These are phyloP conservation scores for Petrolisthes cinctipes DNA, from an alignment of 2,888 invertebrate species.

Conservation along the genomic window DNA sequence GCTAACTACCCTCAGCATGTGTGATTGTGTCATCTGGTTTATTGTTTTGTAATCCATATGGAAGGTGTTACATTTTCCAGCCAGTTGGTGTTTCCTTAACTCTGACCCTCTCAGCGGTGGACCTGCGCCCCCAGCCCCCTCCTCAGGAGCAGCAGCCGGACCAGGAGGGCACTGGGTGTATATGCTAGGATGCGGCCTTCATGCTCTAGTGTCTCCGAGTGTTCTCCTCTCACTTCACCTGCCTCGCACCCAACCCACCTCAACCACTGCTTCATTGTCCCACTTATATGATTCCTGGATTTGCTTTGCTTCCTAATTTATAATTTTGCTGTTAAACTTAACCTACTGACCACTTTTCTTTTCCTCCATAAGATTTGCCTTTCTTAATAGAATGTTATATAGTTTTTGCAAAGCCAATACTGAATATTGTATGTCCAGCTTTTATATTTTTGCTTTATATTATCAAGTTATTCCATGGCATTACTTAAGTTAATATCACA, in stretches of 20 bases:
- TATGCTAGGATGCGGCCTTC: slow-evolving; percentile 68
- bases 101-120: slow-evolving; percentile 57
- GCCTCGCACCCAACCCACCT: background rate
- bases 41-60: background rate
- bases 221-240: slow-evolving; percentile 45
- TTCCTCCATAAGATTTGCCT: background rate
- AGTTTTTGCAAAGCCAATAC: too few species aligned
- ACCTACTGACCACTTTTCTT: background rate
- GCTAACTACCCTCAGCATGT: background rate
- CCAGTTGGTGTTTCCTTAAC: slow-evolving; percentile 51
- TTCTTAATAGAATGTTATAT: background rate
- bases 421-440: too few species aligned
- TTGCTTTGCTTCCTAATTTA: background rate
- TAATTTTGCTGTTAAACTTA: too few species aligned
- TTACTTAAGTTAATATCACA: too few species aligned
- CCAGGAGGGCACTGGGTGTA: slow-evolving; percentile 66
- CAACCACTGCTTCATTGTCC: background rate
- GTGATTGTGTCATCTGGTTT: background rate
- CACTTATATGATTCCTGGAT: background rate
- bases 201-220: slow-evolving; percentile 56
- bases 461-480: too few species aligned
- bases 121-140: slow-evolving; percentile 65
- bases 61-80: background rate
- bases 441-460: too few species aligned
- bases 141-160: slow-evolving; percentile 63